Base-by-base conservation (phyloP, 1,140 invertebrate genomes). In the Zaprionus ghesquierei region DNA sequence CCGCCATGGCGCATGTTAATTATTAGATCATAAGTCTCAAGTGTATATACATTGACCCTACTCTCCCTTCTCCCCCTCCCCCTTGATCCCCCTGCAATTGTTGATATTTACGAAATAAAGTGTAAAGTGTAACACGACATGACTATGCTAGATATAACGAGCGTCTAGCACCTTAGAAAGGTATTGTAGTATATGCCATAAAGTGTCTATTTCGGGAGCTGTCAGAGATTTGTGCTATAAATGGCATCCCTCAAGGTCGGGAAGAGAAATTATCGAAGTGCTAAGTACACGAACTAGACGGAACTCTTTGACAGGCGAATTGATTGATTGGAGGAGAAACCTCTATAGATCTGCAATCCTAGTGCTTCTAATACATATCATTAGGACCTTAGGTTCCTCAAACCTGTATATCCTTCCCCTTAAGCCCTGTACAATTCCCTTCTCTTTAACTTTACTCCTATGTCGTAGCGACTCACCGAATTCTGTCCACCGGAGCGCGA, bases 21-120 rank as follows among this genome's bases (percentile, higher is more conserved):
- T 86, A 86, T 85, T 85, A 85, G 82, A 76, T 85, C 81, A 85
- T 85, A 85, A 81, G 77, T 77, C 66, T 54, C 69, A 60, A 68
- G 44, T 86, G 74, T 86, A 69, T 63, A 81, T 81, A 85, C 44
- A 55, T 56, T 49, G 51, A 49, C 41, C 49, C 53, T 41, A 6
- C 23, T 15, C 5, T 8, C 46, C n/a, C n/a, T n/a, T n/a, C 55
- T 25, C 69, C 29, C 58, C 38, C 51, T 38, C 50, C 61, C 53
- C 51, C 53, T n/a, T n/a, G 59, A 62, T 54, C 41, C 35, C 6
- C 10, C 46, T 74, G 56, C 69, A 85, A 75, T 74, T 81, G 50
- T 68, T 77, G 35, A 77, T 81, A 56, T 81, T 85, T 81, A 75
- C 75, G 18, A 46, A 86, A 86, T 86, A 86, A 86, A 86, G 82